phyloP scores from a whole-genome alignment of 2,113 vertebrate species.

The Poeciliopsis occidentalis region DNA sequence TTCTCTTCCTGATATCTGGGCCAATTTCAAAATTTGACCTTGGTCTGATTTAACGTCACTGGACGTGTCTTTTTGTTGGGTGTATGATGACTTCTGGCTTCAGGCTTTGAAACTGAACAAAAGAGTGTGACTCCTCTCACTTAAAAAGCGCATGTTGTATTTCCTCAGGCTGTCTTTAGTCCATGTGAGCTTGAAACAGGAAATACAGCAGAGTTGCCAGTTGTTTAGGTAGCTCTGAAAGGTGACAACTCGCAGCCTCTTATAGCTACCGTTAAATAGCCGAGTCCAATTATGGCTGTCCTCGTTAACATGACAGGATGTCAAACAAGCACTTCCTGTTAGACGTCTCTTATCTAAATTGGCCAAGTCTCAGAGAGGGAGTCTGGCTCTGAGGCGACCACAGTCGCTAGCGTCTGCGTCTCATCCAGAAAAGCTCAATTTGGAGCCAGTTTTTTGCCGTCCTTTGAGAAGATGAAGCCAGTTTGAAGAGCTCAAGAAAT shows the following conservation, averaged over 20 bases:
- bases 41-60: too few relatives aligned
- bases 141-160: too few relatives aligned
- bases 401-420: constrained; percentile 68
- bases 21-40: too few relatives aligned
- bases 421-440: constrained; percentile 68
- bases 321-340: constrained; percentile 82
- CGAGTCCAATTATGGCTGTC: constrained; percentile 67
- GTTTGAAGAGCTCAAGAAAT: constrained; percentile 17
- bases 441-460: constrained; percentile 69
- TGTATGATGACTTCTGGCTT: too few relatives aligned
- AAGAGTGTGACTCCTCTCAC: too few relatives aligned
- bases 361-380: constrained; percentile 73
- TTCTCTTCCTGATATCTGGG: too few relatives aligned
- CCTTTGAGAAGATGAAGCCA: constrained; percentile 16
- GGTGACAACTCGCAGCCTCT: constrained; percentile 51
- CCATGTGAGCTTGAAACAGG: too few relatives aligned
- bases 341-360: constrained; percentile 83
- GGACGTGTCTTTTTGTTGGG: too few relatives aligned
- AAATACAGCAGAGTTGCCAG: background rate
- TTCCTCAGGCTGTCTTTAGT: too few relatives aligned
- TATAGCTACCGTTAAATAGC: constrained; percentile 57
- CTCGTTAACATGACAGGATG: constrained; percentile 81
- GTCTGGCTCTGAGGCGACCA: constrained; percentile 46
- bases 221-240: constrained; percentile 19
- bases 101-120: too few relatives aligned